phyloP scores from a whole-genome alignment of 2,888 invertebrate genomes.

The Hyposoter dolosus region DNA sequence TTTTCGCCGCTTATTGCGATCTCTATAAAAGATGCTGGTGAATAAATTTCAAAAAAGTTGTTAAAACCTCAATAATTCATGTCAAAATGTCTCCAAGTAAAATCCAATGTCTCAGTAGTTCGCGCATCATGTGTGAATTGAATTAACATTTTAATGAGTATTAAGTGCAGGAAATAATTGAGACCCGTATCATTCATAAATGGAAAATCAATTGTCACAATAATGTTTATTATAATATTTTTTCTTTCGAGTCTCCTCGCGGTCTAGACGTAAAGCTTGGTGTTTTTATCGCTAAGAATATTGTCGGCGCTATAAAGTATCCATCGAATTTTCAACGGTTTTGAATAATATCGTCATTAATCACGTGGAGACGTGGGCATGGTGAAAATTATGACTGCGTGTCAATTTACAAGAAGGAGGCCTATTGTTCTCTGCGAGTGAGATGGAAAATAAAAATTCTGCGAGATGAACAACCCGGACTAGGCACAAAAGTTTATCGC shows the following conservation, averaged over 20 bases:
- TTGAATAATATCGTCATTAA: constrained; percentile 40
- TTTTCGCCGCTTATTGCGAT: not conserved
- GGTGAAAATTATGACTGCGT: not conserved
- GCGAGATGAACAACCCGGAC: constrained; percentile 29
- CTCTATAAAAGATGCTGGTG: not conserved
- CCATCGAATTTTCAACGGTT: constrained; percentile 9
- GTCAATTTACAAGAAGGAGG: not conserved
- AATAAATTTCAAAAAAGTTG: not conserved
- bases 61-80: not conserved
- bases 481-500: constrained; percentile 32
- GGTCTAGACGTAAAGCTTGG: constrained; percentile 41
- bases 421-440: constrained; percentile 34
- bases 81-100: no score
- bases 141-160: not conserved
- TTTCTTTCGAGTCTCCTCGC: constrained; percentile 17
- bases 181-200: not conserved
- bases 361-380: constrained; percentile 24
- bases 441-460: constrained; percentile 19
- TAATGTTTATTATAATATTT: constrained; percentile 39
- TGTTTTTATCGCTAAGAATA: constrained; percentile 15
- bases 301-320: constrained; percentile 13
- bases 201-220: constrained; percentile 4
- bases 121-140: not conserved
- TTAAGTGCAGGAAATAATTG: not conserved
- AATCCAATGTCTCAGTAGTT: no score